Conservation (phyloP, 2,797 vertebrate genomes). For the Furcifer pardalis region DNA sequence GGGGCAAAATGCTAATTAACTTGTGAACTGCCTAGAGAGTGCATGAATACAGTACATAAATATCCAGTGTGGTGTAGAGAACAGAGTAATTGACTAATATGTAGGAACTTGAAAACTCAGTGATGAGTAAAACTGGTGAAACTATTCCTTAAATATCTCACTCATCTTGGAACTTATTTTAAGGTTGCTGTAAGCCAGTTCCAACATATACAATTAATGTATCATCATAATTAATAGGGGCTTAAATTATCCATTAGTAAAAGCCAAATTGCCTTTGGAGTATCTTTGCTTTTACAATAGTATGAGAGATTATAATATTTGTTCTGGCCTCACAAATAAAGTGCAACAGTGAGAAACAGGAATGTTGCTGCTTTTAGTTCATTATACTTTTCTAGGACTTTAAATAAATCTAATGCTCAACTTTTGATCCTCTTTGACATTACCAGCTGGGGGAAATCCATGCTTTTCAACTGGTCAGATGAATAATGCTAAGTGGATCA, state of each 20-base stretch:
- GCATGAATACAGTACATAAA: no score
- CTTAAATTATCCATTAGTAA: rapidly evolving
- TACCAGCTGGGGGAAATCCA: conserved; percentile 45
- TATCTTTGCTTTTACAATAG: background rate
- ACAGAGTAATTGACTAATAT: no score
- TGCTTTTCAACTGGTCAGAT: conserved; percentile 53
- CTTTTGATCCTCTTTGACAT: conserved; percentile 58
- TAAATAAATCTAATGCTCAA: conserved; percentile 56
- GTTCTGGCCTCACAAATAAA: background rate
- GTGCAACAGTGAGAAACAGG: background rate
- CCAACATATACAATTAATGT: background rate
- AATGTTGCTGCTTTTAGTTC: background rate
- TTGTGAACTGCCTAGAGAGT: no score
- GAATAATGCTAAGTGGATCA: conserved; percentile 68
- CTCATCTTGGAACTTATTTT: no score
- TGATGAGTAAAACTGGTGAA: no score
- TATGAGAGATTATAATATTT: background rate
- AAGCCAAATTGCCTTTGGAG: background rate
- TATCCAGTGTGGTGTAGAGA: no score
- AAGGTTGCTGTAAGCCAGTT: no score
- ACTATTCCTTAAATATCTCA: no score
- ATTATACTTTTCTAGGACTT: conserved; percentile 5
- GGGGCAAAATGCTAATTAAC: no score
- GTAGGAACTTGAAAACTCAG: no score
- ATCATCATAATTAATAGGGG: background rate